Base-by-base conservation (phyloP, 2,888 invertebrate species). In the Therioaphis trifolii region DNA sequence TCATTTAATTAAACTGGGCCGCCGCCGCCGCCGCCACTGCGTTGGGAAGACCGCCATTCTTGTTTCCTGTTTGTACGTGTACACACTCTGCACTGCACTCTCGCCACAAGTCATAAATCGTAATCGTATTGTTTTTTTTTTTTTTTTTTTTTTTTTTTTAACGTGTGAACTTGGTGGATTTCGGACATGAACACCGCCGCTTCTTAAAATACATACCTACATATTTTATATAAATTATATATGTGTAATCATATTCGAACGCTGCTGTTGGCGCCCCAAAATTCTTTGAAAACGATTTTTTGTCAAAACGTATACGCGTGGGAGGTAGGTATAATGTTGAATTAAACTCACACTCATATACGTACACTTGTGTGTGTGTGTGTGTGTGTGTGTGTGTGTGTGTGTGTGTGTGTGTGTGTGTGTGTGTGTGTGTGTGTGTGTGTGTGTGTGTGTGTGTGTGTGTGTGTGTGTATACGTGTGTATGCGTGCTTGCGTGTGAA, bases 1-100 rank as follows among this genome's bases (percentile, higher is more conserved):
- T 82, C 82, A 82, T 82, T 82, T 82, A 82, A 82, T 82, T 82
- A 82, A 82, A 72, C 72, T 74, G 72, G 82, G 49, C 46, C 46
- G 58, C 58, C 71, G 71, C 75, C 35, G 27, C 29, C 29, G 58
- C 24, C 63, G 35, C 12, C 69, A 15, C 24, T 14, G 40, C 72
- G 46, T 82, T 27, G 46, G 72, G 21, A 82, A 82, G 49, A 63
- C 79, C 58, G 58, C 76, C 76, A 76, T 82, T 82, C 82, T 72
- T n/a, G 72, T 72, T 82, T 82, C 82, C 82, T 82, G 82, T 74
- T 29, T 21, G 46, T 43, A 14, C 14, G 4, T 63, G 27, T 18
- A 69, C 4, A 24, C 7, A 69, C 58, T 21, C 11, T 21, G 21
- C 21, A 9, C 2, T 2, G 2, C 12, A 24, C 46, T 43, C 61